Base-by-base conservation (phyloP, 2,888 invertebrate genomes). In the Gnatocerus cornutus region DNA sequence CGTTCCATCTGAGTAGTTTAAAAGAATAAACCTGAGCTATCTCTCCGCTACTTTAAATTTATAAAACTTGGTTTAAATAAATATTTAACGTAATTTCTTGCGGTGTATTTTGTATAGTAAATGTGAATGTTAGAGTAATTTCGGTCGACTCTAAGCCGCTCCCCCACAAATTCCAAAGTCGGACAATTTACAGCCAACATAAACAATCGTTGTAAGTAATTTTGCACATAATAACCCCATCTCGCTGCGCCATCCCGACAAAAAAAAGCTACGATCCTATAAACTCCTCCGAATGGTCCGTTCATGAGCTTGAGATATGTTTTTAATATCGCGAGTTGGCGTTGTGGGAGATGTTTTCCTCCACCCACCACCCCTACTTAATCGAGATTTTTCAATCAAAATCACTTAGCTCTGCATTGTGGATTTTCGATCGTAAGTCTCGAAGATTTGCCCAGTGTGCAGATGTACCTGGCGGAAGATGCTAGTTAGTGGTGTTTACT, bases 401-500 rank as follows among this genome's bases (percentile, higher is more conserved):
- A 12, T 41, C 41, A 41, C 41, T 41, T 41, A 41, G 12, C 13
- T 72, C 74, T 71, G 66, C 50, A 77, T 77, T 70, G 55, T 61
- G 74, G 73, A 70, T 67, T 74, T 70, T 65, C 69, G 72, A 74
- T 75, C 73, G 73, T 74, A 76, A 76, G 76, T 74, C 74, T 73
- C 50, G 56, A 62, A 56, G 68, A 68, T 59, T 46, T 16, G 29
- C 33, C 21, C 10, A 43, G 16, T 41, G 56, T 58, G 41, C 56
- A 43, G 56, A 53, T 37, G 55, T 64, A 58, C 48, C 50, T 52
- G 48, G 50, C 41, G 37, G 53, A 43, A 68, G 61, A 71, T 71
- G 73, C 76, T 74, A 78, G 78, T 79, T 79, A 76, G 77, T 76
- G 77, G 68, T 76, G 80, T 79, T 79, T 77, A 74, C 79, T 79